These are phyloP conservation scores for Rugalucina vietnamica DNA, from an alignment of 2,888 invertebrate species.

Conservation along the genomic window DNA sequence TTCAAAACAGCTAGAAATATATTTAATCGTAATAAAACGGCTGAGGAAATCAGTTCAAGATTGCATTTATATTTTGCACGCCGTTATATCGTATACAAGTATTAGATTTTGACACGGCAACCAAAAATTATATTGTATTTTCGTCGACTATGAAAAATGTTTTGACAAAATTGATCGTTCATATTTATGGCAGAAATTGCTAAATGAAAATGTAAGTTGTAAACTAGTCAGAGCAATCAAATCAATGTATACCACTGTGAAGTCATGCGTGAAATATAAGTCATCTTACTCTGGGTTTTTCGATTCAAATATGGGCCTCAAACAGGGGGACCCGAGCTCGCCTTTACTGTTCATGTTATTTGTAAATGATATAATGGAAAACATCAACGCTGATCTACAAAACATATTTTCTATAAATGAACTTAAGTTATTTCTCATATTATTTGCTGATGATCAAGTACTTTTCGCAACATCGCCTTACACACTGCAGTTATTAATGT, in stretches of 20 bases:
- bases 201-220: conserved; percentile 36
- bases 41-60: conserved; percentile 22
- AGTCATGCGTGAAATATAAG: conserved; percentile 32
- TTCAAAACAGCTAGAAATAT: no score
- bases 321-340: conserved; percentile 41
- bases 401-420: conserved; percentile 9
- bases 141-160: conserved; percentile 41
- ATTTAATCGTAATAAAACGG: no score
- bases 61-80: conserved; percentile 33
- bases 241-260: conserved; percentile 35
- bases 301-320: conserved; percentile 29
- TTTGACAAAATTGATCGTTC: conserved; percentile 32
- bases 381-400: conserved; percentile 21
- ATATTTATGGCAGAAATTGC: conserved; percentile 17
- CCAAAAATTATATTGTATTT: conserved; percentile 32
- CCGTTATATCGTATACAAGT: conserved; percentile 34
- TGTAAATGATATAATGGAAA: conserved; percentile 28
- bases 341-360: conserved; percentile 24
- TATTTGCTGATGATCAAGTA: conserved; percentile 31
- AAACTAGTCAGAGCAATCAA: conserved; percentile 31
- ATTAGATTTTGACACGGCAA: not conserved
- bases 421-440: conserved; percentile 10
- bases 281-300: conserved; percentile 11
- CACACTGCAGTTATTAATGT: conserved; percentile 7
- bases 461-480: conserved; percentile 23